phyloP scores from a whole-genome alignment of 2,113 vertebrate species.

The Plotosus lineatus region DNA sequence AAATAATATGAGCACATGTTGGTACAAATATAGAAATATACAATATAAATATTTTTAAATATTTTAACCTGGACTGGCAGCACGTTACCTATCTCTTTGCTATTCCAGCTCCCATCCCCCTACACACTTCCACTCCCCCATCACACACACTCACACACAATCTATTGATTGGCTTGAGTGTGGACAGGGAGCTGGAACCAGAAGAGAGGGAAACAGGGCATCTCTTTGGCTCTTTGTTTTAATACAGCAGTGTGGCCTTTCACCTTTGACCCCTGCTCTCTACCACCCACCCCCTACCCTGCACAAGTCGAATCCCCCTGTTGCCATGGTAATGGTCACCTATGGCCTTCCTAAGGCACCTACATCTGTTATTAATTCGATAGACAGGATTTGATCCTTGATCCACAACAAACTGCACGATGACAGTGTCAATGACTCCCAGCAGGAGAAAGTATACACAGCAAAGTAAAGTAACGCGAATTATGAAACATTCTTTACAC shows the following conservation, averaged over 20 bases:
- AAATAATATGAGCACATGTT: neutral
- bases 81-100: neutral
- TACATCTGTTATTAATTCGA: slow-evolving; percentile 79
- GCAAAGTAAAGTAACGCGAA: neutral
- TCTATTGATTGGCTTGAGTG: slow-evolving; percentile 62
- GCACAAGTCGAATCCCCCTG: slow-evolving; percentile 58
- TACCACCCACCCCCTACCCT: slow-evolving; percentile 47
- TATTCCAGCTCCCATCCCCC: slow-evolving; percentile 19
- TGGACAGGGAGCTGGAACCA: slow-evolving; percentile 33
- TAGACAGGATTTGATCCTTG: slow-evolving; percentile 59
- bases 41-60: too few species aligned
- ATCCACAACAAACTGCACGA: slow-evolving; percentile 35
- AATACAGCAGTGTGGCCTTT: slow-evolving; percentile 59
- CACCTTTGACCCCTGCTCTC: slow-evolving; percentile 61
- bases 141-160: slow-evolving; percentile 24
- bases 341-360: slow-evolving; percentile 69
- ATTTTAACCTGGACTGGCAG: neutral
- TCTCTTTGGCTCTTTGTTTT: slow-evolving; percentile 68
- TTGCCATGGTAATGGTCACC: slow-evolving; percentile 71
- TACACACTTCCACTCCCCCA: neutral
- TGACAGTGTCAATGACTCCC: slow-evolving; percentile 18
- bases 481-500: neutral
- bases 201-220: slow-evolving; percentile 52
- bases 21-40: too few species aligned
- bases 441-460: slow-evolving; percentile 17